phyloP scores from a whole-genome alignment of 2,888 invertebrate genomes.

The Timema podura region DNA sequence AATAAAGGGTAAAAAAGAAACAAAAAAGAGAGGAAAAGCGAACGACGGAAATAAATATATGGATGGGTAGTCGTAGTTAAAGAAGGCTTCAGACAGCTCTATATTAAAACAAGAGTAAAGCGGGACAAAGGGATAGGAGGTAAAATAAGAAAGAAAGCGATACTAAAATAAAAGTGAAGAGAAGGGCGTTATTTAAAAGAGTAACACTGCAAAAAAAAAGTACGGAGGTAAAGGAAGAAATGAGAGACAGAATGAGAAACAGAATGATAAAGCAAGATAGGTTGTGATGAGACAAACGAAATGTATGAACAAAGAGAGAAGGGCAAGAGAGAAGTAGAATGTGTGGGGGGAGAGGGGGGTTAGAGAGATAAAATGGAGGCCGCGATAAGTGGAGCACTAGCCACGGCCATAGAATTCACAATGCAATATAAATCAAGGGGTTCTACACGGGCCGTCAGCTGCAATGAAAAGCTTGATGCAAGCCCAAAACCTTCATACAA shows the following conservation, averaged over 20 bases:
- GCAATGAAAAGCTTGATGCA: neutral
- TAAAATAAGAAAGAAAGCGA: too few species aligned
- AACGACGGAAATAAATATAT: too few species aligned
- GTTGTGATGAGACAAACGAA: constrained; percentile 1
- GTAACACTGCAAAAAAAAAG: neutral
- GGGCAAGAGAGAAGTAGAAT: neutral
- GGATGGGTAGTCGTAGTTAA: too few species aligned
- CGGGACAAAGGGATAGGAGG: too few species aligned
- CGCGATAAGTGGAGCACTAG: neutral
- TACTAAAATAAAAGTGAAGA: too few species aligned
- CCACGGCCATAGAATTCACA: constrained; percentile 11
- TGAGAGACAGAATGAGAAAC: constrained; percentile 7
- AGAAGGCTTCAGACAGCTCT: too few species aligned
- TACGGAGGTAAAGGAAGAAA: neutral
- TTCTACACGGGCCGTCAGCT: constrained; percentile 9
- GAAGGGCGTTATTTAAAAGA: too few species aligned
- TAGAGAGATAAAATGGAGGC: neutral
- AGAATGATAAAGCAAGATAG: constrained; percentile 8
- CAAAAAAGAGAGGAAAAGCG: too few species aligned
- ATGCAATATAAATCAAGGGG: constrained; percentile 11
- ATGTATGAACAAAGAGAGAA: constrained; percentile 10
- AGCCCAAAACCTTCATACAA: too few species aligned
- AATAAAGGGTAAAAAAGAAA: too few species aligned
- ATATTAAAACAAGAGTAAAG: too few species aligned
- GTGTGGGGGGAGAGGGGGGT: neutral